phyloP scores from a whole-genome alignment of 1,140 invertebrate species.

The Trichonephila clavata region DNA sequence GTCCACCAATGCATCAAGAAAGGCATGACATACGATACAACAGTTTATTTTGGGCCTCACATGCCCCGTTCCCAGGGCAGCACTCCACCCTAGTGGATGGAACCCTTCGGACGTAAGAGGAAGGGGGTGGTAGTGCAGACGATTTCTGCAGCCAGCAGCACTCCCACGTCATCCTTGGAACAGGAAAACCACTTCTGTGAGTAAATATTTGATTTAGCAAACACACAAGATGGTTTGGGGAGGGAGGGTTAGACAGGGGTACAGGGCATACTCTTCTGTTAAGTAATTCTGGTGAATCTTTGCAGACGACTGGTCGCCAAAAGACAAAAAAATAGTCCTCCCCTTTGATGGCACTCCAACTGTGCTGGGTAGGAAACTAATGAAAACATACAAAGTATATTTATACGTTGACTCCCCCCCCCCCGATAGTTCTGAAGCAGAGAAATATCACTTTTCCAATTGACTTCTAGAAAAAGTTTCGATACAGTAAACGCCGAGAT shows the following conservation, averaged over 20 bases:
- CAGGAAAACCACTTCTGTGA: slow-evolving; percentile 44
- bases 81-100: background rate
- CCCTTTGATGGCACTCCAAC: background rate
- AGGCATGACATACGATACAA: background rate
- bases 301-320: slow-evolving; percentile 5
- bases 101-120: background rate
- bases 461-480: background rate
- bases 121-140: background rate
- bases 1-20: background rate
- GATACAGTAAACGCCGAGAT: too few relatives aligned
- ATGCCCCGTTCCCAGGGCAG: background rate
- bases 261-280: background rate
- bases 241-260: background rate
- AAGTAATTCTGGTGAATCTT: slow-evolving; percentile 46
- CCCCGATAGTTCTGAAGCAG: too few relatives aligned
- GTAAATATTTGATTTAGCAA: slow-evolving; percentile 65
- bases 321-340: background rate
- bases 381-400: slow-evolving; percentile 7
- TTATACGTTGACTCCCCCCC: background rate
- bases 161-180: slow-evolving; percentile 16
- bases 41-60: slow-evolving; percentile 7
- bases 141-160: slow-evolving; percentile 25
- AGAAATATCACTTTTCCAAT: background rate
- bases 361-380: background rate
- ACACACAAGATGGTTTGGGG: background rate